Evolutionary conservation across 1,140 invertebrate species (phyloP), one percentile per base, ranked within the genome.

Genomic region (Cotesia typhae): DNA sequence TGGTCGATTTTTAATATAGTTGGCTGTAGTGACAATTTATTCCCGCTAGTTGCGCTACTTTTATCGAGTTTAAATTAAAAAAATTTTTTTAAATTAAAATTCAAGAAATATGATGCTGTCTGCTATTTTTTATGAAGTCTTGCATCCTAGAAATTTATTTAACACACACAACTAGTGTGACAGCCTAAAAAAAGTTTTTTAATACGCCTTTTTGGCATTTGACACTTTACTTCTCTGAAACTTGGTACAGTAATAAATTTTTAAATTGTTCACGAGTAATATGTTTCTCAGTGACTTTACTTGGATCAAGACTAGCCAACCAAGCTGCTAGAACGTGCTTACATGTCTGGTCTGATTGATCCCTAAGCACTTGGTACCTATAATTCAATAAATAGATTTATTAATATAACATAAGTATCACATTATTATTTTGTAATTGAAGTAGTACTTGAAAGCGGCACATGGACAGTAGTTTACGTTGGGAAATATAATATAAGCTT

Each of bases 291-390:
- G 76, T 80, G 1, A 88, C 28, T 28, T 28, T 28, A 28, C 28
- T 28, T 28, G 28, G 28, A 2, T 28, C 28, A 28, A 28, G 28
- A 9, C 73, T 76, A 10, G 89, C 87, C 66, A 93, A 75, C 81
- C 89, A 89, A 36, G 85, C 87, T 7, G 89, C 91, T 71, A 93
- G 77, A 52, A 92, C 82, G 79, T 93, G 92, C 77, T 92, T 90
- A 77, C 91, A 93, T 14, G 89, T 91, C 36, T 90, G 83, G 71
- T 85, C 80, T 51, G 79, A 79, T 75, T 85, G 84, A 36, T 83
- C 77, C 61, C 85, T 84, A 52, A 92, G 78, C 70, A 92, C 90
- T 75, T 90, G 87, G 63, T 84, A 86, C 74, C 89, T 89, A 74
- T 88, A 80, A 28, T 12, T 5, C 2, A 28, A 28, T 28, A 28